phyloP scores from a whole-genome alignment of 2,113 vertebrate species.

The Struthio camelus region DNA sequence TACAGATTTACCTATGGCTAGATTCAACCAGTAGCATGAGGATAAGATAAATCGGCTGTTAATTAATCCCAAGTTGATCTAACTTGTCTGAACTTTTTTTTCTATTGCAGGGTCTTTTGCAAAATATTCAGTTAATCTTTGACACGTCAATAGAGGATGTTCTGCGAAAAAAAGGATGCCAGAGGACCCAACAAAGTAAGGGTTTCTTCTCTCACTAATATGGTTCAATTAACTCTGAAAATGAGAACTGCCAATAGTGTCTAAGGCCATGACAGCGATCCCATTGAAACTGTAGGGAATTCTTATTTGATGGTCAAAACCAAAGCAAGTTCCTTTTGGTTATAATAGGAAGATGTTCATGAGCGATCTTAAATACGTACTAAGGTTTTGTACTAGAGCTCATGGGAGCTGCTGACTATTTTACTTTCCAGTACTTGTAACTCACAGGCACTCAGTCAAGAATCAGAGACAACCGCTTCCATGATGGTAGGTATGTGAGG shows the following conservation, averaged over 20 bases:
- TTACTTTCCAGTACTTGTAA: neutral
- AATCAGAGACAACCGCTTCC: neutral
- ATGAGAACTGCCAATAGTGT: neutral
- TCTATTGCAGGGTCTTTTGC: conserved; percentile 87
- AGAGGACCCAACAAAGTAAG: conserved; percentile 84
- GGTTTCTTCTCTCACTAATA: neutral
- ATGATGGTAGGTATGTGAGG: neutral
- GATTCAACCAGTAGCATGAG: neutral
- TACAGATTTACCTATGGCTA: neutral
- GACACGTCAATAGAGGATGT: conserved; percentile 87
- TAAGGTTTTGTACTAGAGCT: neutral
- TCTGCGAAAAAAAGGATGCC: conserved; percentile 88
- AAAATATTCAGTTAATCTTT: conserved; percentile 89
- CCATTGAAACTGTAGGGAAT: neutral
- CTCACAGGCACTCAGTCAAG: neutral
- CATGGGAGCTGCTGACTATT: neutral
- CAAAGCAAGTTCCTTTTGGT: neutral
- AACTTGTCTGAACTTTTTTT: neutral
- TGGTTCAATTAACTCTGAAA: neutral
- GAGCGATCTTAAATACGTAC: neutral
- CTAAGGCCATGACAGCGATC: neutral
- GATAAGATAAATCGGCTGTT: neutral
- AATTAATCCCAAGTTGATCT: neutral
- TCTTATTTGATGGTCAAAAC: neutral
- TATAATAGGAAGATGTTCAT: neutral